Base-by-base conservation (phyloP, 2,797 vertebrate species). In the Lutra lutra region DNA sequence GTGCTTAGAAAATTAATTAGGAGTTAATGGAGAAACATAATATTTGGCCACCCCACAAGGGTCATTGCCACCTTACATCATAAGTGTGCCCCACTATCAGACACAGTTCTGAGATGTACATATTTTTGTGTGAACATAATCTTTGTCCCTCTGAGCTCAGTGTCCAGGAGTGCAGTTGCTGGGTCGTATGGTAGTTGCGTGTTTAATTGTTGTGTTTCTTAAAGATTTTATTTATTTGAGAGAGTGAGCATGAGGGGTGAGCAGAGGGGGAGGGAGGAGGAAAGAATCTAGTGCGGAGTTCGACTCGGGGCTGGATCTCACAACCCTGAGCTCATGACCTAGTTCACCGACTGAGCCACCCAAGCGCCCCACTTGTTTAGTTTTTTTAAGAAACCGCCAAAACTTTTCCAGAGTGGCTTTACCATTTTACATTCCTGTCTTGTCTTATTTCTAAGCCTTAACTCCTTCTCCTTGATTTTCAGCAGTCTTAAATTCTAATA, bases 381-480 rank as follows among this genome's bases (percentile, higher is more conserved):
- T 35, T 73, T 80, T 96, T 93, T 89, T 64, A 64, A 66, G 54
- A 86, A 86, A 86, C 64, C 58, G 32, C 29, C 73, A 86, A 85
- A 79, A 89, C 43, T 80, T 87, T 94, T 84, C 77, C 25, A 54
- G 35, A 72, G 60, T 91, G 35, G 29, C 70, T 88, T 0, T 78
- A 80, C 56, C 46, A 32, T 89, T 89, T 96, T 72, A 62, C 38
- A 38, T 72, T 58, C 29, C 68, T 79, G 1, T 96, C 75, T 95
- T 90, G 35, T 62, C 64, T 87, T 82, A 32, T 95, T 96, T 96
- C 85, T 78, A 84, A 95, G 87, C 88, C 25, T 96, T 84, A 89
- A 84, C 27, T 94, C 51, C 86, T 86, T 90, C 40, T 86, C 25
- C 54, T 78, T 95, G 77, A 84, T 78, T 94, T 89, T 94, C 58